Conservation (phyloP, 1,140 invertebrate genomes). For the Epicauta chinensis region DNA sequence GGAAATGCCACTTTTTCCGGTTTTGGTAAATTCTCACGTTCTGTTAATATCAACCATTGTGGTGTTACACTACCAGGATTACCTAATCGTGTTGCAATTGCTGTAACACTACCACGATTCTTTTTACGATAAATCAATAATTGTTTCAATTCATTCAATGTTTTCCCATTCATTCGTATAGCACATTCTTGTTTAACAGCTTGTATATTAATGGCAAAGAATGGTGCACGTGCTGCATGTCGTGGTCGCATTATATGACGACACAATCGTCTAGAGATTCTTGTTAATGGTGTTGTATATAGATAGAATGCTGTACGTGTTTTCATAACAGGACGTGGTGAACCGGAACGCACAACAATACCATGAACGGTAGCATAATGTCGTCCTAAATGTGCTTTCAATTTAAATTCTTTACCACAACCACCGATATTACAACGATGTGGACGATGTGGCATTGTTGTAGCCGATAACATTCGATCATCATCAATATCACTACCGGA, state of each 20-base stretch:
- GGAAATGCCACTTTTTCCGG: slow-evolving; percentile 77
- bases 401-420: slow-evolving; percentile 91
- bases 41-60: slow-evolving; percentile 77
- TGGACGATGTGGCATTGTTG: slow-evolving; percentile 64
- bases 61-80: slow-evolving; percentile 57
- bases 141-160: slow-evolving; percentile 52
- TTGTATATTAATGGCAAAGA: slow-evolving; percentile 75
- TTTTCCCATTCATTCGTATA: slow-evolving; percentile 47
- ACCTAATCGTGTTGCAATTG: slow-evolving; percentile 71
- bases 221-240: slow-evolving; percentile 82
- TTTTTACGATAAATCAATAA: slow-evolving; percentile 46
- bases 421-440: slow-evolving; percentile 84
- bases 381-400: slow-evolving; percentile 82
- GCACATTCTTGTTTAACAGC: slow-evolving; percentile 79
- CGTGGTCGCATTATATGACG: slow-evolving; percentile 74
- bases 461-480: slow-evolving; percentile 39
- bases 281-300: slow-evolving; percentile 79
- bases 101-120: slow-evolving; percentile 64
- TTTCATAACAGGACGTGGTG: slow-evolving; percentile 91
- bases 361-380: slow-evolving; percentile 91
- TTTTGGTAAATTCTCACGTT: slow-evolving; percentile 69
- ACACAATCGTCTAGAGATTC: slow-evolving; percentile 79
- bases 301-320: slow-evolving; percentile 94
- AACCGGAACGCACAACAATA: slow-evolving; percentile 59
- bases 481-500: slow-evolving; percentile 47